These are phyloP conservation scores for Chloroceryle aenea DNA, from an alignment of 2,113 vertebrate species.

Conservation along the genomic window DNA sequence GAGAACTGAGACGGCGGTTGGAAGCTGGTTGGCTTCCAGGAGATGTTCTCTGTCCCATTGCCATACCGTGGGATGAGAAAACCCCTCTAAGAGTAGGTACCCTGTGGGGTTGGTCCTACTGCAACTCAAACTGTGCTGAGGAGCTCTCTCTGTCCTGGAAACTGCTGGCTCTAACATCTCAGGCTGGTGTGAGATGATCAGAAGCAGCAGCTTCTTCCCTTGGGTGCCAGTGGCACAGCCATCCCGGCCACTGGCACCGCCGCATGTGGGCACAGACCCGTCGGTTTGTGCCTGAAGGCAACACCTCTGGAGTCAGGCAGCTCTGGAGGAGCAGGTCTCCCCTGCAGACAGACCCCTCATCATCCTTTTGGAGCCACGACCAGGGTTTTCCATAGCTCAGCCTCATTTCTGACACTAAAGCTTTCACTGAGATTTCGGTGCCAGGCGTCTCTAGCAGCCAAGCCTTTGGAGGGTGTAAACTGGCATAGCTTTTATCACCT, in stretches of 20 bases:
- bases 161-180: neutral
- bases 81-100: neutral
- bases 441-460: neutral
- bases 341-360: neutral
- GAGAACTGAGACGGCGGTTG: neutral
- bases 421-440: neutral
- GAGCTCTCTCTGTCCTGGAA: neutral
- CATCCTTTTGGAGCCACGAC: neutral
- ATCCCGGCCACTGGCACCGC: neutral
- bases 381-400: neutral
- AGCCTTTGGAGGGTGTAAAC: neutral
- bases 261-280: neutral
- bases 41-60: neutral
- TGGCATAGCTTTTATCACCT: neutral
- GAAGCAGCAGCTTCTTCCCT: neutral
- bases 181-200: neutral
- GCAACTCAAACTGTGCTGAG: neutral
- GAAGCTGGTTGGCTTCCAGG: neutral
- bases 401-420: neutral
- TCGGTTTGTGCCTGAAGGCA: neutral
- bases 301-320: neutral
- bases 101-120: rapidly evolving
- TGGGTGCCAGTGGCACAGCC: neutral
- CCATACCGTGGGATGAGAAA: neutral
- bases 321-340: neutral